These are phyloP conservation scores for Typhlichthys eigenmanni DNA, from an alignment of 2,797 vertebrate genomes.

Conservation along the genomic window DNA sequence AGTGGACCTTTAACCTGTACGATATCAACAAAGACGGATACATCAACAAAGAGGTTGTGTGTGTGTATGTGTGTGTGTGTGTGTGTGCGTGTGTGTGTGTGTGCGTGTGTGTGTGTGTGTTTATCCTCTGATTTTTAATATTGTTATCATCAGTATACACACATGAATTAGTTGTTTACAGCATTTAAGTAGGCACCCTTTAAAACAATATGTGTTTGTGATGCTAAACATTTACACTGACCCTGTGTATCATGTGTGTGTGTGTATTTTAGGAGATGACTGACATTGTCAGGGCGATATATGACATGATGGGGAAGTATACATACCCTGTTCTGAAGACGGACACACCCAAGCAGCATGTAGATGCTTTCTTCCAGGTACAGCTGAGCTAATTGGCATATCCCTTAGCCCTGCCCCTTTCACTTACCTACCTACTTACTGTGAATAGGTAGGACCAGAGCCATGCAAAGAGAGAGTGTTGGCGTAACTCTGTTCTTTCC, in stretches of 20 bases:
- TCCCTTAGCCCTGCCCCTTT: background rate
- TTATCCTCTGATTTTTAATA: background rate
- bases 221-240: background rate
- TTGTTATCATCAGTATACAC: too few relatives aligned
- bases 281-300: conserved; percentile 95
- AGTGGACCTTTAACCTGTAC: conserved; percentile 97
- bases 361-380: conserved; percentile 96
- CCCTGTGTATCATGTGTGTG: background rate
- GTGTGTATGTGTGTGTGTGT: background rate
- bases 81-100: conserved; percentile 2
- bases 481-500: too few relatives aligned
- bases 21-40: conserved; percentile 96
- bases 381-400: background rate
- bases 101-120: background rate
- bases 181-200: background rate
- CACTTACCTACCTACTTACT: too few relatives aligned
- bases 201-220: background rate
- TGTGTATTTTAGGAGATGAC: conserved; percentile 87
- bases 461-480: too few relatives aligned
- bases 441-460: too few relatives aligned
- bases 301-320: conserved; percentile 98
- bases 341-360: conserved; percentile 90
- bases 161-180: too few relatives aligned
- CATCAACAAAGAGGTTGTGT: conserved; percentile 91
- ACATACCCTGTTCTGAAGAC: conserved; percentile 91